Evolutionary conservation across 2,797 vertebrate species (phyloP).

Genomic region (Carduelis carduelis): DNA sequence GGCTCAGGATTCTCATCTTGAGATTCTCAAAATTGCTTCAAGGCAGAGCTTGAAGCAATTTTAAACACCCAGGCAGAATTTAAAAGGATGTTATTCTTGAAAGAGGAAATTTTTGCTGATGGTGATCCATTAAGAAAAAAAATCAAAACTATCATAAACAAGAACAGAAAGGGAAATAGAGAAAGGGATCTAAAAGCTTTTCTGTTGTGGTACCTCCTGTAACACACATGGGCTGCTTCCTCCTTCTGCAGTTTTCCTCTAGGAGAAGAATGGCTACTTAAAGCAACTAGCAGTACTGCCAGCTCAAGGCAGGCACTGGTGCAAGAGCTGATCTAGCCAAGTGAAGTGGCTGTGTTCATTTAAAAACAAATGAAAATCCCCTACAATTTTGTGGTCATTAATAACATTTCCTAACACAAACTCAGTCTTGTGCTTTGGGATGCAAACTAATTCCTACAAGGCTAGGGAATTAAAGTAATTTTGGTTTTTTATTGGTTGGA

Average conservation of each 20-base stretch:
- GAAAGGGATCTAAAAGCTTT: background rate
- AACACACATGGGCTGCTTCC: background rate
- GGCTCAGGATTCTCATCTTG: background rate
- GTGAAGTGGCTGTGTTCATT: background rate
- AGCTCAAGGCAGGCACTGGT: background rate
- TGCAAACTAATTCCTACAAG: background rate
- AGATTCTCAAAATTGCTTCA: too few relatives aligned
- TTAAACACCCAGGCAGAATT: background rate
- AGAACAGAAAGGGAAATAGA: background rate
- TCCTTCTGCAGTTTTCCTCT: background rate
- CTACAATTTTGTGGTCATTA: slow-evolving; percentile 1
- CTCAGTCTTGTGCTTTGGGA: background rate
- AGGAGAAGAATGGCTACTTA: background rate
- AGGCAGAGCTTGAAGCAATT: background rate
- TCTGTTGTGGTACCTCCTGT: background rate
- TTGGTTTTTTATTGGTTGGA: background rate
- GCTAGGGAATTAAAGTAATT: background rate
- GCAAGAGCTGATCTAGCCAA: background rate
- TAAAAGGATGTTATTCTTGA: background rate
- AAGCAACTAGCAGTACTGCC: background rate
- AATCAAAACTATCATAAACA: background rate
- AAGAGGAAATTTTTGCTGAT: background rate
- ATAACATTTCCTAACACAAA: background rate
- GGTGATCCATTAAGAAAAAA: background rate
- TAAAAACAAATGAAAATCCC: background rate